Evolutionary conservation across 2,888 invertebrate genomes (phyloP).

Genomic region (Smittia aterrima): DNA sequence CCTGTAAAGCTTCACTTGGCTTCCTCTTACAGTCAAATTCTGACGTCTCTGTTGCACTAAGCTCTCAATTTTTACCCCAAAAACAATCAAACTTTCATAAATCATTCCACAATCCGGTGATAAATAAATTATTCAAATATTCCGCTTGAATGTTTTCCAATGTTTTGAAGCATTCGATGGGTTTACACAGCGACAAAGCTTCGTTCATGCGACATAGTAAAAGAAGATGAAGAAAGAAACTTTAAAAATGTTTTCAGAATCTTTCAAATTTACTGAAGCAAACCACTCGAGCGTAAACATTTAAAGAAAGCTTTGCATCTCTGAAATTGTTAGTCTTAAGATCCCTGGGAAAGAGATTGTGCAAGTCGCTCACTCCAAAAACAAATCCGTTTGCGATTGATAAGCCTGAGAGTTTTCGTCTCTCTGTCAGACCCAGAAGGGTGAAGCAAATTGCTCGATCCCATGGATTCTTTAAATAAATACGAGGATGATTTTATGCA

Average conservation of each 20-base stretch:
- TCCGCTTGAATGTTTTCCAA: neutral
- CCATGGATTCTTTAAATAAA: neutral
- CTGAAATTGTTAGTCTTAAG: too few species aligned
- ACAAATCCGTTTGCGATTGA: neutral
- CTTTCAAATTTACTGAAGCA: too few species aligned
- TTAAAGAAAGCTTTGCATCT: too few species aligned
- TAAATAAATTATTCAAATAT: neutral
- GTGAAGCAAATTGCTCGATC: neutral
- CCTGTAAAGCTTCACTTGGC: too few species aligned
- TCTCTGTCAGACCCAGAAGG: neutral
- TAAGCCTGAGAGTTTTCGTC: neutral
- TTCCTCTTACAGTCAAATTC: too few species aligned
- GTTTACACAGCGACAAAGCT: too few species aligned
- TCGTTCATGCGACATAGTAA: too few species aligned
- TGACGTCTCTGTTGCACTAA: neutral
- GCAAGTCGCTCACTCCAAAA: too few species aligned
- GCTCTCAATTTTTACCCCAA: neutral
- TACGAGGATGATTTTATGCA: constrained; percentile 11
- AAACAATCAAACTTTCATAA: neutral
- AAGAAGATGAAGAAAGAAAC: too few species aligned
- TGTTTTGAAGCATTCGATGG: neutral
- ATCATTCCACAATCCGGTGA: neutral
- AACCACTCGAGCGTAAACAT: too few species aligned
- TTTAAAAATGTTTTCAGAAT: too few species aligned
- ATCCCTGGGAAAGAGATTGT: too few species aligned